Evolutionary conservation across 2,113 vertebrate genomes (phyloP).

Genomic region (Melospiza georgiana): DNA sequence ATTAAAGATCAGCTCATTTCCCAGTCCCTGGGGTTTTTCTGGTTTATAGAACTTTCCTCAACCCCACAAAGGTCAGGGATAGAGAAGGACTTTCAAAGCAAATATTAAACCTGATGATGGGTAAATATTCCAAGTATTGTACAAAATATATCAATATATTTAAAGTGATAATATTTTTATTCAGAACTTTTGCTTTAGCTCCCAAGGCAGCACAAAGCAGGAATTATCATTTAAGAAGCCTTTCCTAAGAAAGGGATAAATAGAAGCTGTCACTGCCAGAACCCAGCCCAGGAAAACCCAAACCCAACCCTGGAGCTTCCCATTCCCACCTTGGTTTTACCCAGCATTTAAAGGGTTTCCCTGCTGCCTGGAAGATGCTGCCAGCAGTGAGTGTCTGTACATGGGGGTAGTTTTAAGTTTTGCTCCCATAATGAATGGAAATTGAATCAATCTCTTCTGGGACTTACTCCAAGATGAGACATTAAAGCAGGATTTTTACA

Average conservation of each 20-base stretch:
- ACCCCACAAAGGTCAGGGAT: neutral
- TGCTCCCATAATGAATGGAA: conserved; percentile 37
- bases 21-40: neutral
- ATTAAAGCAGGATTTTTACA: conserved; percentile 8
- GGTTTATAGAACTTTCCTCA: neutral
- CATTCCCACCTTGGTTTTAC: no score
- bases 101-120: neutral
- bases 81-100: neutral
- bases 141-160: neutral
- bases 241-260: neutral
- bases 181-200: neutral
- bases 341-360: neutral
- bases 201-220: neutral
- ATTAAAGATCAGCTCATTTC: neutral
- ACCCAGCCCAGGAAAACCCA: neutral
- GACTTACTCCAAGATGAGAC: conserved; percentile 32
- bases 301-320: neutral
- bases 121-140: neutral
- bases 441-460: conserved; percentile 51
- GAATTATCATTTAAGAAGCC: neutral
- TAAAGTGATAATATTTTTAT: neutral
- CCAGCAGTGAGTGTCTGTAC: neutral
- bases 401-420: neutral
- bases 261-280: neutral
- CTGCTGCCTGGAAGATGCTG: neutral